Evolutionary conservation across 2,113 vertebrate species (phyloP).

Genomic region (Lophochroa leadbeateri): DNA sequence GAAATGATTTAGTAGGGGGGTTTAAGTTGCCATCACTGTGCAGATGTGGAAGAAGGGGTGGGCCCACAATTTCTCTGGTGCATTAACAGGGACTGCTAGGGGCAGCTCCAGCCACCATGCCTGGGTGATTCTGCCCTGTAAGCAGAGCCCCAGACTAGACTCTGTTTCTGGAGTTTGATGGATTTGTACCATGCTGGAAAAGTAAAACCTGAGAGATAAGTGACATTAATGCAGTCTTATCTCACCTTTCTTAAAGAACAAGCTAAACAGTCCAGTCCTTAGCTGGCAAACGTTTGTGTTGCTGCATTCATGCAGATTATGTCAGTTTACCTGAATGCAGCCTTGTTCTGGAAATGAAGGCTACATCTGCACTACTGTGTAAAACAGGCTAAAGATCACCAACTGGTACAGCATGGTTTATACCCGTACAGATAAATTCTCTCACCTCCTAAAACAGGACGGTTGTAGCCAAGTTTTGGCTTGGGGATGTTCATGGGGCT

Average conservation of each 20-base stretch:
- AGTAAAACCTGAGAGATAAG: neutral
- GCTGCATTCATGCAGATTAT: neutral
- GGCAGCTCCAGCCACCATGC: neutral
- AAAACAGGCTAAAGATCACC: neutral
- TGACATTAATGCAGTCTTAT: neutral
- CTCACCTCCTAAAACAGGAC: neutral
- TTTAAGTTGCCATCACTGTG: neutral
- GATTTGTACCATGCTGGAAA: neutral
- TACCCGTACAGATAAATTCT: neutral
- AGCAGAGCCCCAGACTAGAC: neutral
- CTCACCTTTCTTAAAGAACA: neutral
- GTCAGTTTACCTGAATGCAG: neutral
- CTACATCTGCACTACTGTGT: neutral
- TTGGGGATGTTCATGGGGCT: neutral
- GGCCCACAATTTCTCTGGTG: rapidly evolving
- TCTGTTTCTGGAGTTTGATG: neutral
- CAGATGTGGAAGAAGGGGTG: neutral
- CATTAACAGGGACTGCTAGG: neutral
- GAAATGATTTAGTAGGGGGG: neutral
- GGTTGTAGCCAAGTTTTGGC: neutral
- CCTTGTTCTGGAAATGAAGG: neutral
- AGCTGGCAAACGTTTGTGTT: neutral
- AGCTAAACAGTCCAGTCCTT: neutral
- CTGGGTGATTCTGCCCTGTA: neutral
- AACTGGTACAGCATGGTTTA: neutral